Evolutionary conservation across 2,888 invertebrate species (phyloP).

Genomic region (Xylophagus ater): DNA sequence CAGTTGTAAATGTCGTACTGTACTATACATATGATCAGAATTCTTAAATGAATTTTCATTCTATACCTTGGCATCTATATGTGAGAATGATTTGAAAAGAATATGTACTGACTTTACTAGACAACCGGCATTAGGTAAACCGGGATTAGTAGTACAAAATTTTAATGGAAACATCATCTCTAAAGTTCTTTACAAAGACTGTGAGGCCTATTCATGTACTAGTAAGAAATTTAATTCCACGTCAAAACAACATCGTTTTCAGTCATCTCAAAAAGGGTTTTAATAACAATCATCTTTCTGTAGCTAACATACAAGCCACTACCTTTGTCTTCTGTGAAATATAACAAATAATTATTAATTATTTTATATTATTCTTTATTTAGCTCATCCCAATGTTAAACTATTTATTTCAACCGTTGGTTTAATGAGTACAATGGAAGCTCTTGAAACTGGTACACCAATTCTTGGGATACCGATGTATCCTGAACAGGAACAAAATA

Average conservation of each 20-base stretch:
- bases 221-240: background rate
- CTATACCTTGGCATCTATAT: no score
- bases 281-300: background rate
- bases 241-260: background rate
- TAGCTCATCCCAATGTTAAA: conserved; percentile 45
- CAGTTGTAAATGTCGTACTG: no score
- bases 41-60: no score
- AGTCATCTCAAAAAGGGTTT: background rate
- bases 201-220: background rate
- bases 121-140: no score
- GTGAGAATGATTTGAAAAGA: no score
- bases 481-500: conserved; percentile 42
- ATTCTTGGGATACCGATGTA: conserved; percentile 44
- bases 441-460: conserved; percentile 41
- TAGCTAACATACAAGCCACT: background rate
- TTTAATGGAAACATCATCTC: no score
- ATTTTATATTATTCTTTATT: conserved; percentile 11
- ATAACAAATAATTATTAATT: background rate
- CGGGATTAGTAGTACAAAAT: no score
- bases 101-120: no score
- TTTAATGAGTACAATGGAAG: conserved; percentile 45
- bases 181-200: no score
- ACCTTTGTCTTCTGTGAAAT: background rate
- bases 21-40: no score
- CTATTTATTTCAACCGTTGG: conserved; percentile 51